Evolutionary conservation across 2,113 vertebrate species (phyloP).

Genomic region (Oncorhynchus mykiss): DNA sequence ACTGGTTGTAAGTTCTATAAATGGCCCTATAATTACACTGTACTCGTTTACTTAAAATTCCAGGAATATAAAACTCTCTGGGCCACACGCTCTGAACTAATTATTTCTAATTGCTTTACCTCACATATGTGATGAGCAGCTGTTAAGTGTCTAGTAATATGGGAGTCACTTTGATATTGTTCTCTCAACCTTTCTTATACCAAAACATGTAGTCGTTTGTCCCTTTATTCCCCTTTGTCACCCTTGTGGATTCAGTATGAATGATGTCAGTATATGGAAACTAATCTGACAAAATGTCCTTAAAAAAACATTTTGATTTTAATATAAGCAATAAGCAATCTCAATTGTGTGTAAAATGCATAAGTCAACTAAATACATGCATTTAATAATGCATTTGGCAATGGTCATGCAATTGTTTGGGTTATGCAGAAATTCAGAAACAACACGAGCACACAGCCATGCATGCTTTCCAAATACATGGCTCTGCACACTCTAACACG

Average conservation of each 20-base stretch:
- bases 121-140: slow-evolving; percentile 9
- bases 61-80: neutral
- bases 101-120: slow-evolving; percentile 7
- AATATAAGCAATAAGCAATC: no score
- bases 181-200: no score
- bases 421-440: slow-evolving; percentile 2
- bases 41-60: neutral
- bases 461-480: slow-evolving; percentile 20
- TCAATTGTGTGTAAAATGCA: no score
- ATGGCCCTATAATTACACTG: neutral
- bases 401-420: neutral
- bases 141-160: neutral
- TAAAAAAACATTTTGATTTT: no score
- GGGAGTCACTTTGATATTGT: neutral
- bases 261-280: no score
- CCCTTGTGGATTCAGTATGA: no score
- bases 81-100: neutral
- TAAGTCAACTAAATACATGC: no score
- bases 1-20: no score
- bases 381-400: no score
- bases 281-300: no score
- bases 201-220: no score
- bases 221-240: no score
- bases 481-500: neutral
- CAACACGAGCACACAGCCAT: slow-evolving; percentile 34